Percentiles rank a stretch among this genome's conserved stretches.
These are phyloP conservation scores for Hirtodrosophila trivittata DNA, from an alignment of 2,888 invertebrate species.

Conservation along the genomic window DNA sequence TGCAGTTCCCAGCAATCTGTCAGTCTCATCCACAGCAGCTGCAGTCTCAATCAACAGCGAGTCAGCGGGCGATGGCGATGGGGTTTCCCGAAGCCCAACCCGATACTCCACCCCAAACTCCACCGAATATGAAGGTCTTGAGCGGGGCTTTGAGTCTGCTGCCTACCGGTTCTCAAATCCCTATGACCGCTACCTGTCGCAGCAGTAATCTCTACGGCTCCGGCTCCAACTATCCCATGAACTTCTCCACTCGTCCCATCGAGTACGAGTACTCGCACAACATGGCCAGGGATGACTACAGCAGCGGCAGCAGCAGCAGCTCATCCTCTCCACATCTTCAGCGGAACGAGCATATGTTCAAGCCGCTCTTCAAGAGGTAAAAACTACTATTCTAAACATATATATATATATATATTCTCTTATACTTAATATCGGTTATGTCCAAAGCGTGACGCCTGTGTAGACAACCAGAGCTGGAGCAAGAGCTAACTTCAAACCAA, in stretches of 20 bases:
- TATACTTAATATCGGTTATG: background rate
- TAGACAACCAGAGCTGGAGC: constrained; percentile 20
- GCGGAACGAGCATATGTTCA: constrained; percentile 86
- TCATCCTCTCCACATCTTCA: constrained; percentile 74
- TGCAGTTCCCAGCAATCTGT: constrained; percentile 30
- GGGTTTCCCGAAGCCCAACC: constrained; percentile 93
- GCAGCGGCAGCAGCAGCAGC: constrained; percentile 68
- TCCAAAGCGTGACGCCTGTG: constrained; percentile 41
- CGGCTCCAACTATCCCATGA: constrained; percentile 63
- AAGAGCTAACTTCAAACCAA: no score
- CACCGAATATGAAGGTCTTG: constrained; percentile 96
- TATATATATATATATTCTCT: background rate
- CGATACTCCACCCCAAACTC: constrained; percentile 97
- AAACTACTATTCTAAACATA: constrained; percentile 10
- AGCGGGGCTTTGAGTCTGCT: constrained; percentile 90
- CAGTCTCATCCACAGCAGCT: constrained; percentile 53
- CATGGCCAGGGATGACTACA: constrained; percentile 70
- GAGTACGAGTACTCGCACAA: constrained; percentile 80
- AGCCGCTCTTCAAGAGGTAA: constrained; percentile 95
- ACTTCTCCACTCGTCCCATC: constrained; percentile 68
- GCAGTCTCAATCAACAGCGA: constrained; percentile 78
- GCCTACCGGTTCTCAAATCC: constrained; percentile 87
- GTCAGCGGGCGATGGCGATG: constrained; percentile 86
- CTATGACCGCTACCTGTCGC: constrained; percentile 85
- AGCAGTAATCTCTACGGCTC: constrained; percentile 69